phyloP scores from a whole-genome alignment of 2,888 invertebrate species.

The Chloroclysta siterata region DNA sequence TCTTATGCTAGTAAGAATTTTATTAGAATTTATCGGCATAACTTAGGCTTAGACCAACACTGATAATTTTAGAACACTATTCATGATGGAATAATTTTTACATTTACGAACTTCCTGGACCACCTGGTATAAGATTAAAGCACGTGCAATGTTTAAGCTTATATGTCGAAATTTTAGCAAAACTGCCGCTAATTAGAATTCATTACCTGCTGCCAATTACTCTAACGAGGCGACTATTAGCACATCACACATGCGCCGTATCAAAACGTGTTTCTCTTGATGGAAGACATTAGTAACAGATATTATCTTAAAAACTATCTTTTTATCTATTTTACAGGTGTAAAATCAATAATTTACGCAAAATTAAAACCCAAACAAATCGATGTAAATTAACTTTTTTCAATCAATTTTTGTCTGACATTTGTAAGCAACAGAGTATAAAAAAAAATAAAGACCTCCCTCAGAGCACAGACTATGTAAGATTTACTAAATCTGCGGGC shows the following conservation, averaged over 20 bases:
- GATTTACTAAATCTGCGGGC: no score
- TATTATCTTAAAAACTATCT: not conserved
- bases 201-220: constrained; percentile 24
- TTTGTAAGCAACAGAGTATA: no score
- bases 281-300: constrained; percentile 1
- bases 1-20: not conserved
- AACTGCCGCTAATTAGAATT: constrained; percentile 21
- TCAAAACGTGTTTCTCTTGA: not conserved
- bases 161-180: not conserved
- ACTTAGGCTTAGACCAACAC: not conserved
- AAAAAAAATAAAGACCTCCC: no score
- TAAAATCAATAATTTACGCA: constrained; percentile 6
- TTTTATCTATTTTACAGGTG: not conserved
- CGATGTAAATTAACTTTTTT: constrained; percentile 9
- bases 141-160: not conserved
- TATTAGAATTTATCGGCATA: not conserved
- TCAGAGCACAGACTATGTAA: no score
- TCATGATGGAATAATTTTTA: not conserved
- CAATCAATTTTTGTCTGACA: no score
- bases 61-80: not conserved
- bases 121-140: no score
- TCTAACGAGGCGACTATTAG: not conserved
- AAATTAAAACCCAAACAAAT: constrained; percentile 26
- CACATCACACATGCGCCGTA: constrained; percentile 15
- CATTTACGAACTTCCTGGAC: not conserved